phyloP scores from a whole-genome alignment of 2,888 invertebrate genomes.

The Temnothorax rugatulus region DNA sequence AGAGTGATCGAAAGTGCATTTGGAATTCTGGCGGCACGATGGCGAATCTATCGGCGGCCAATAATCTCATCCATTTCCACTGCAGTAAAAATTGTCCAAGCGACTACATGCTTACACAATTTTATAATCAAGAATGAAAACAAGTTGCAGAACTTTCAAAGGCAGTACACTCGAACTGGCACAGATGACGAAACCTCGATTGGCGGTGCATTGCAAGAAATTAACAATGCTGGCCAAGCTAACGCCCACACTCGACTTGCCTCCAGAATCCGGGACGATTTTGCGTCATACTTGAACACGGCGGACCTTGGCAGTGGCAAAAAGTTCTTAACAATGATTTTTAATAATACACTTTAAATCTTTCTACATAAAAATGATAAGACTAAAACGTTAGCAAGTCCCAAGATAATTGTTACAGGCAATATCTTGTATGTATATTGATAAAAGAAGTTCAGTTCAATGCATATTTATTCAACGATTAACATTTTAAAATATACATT shows the following conservation, averaged over 20 bases:
- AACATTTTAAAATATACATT: background rate
- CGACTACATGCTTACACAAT: slow-evolving; percentile 9
- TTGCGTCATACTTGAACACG: slow-evolving; percentile 1
- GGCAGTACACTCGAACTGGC: background rate
- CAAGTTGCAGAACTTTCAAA: background rate
- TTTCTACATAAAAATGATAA: background rate
- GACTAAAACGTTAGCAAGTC: background rate
- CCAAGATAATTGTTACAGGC: too few species aligned
- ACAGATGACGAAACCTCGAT: background rate
- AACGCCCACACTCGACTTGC: background rate
- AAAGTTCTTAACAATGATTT: slow-evolving; percentile 11
- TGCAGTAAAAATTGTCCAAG: slow-evolving; percentile 15
- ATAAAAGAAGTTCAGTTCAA: background rate
- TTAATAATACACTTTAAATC: background rate
- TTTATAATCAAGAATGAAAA: background rate
- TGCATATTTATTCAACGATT: slow-evolving; percentile 67
- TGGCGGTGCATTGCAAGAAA: slow-evolving; percentile 1
- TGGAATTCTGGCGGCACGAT: background rate
- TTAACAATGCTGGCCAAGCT: background rate
- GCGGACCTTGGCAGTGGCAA: slow-evolving; percentile 21
- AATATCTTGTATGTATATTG: background rate
- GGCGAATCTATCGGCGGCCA: slow-evolving; percentile 5
- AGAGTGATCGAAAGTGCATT: background rate
- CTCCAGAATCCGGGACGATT: slow-evolving; percentile 4
- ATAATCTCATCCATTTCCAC: background rate